Percentiles rank a stretch among this genome's conserved stretches.
Evolutionary conservation across 2,113 vertebrate genomes (phyloP).

Genomic region (Oryzias celebensis): DNA sequence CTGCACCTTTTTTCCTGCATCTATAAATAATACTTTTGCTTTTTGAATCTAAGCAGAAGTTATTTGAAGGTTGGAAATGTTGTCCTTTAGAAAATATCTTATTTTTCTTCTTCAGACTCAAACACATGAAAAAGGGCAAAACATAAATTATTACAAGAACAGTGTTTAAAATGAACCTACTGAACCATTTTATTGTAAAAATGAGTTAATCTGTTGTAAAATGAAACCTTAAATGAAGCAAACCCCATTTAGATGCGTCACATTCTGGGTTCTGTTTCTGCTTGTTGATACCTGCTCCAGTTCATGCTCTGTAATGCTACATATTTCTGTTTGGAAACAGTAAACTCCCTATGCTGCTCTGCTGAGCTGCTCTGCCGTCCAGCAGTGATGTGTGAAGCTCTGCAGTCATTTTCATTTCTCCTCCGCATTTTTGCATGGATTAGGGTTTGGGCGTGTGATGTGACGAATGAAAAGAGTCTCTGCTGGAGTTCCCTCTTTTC

Average conservation of each 20-base stretch:
- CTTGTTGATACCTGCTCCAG: conserved; percentile 43
- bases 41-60: no score
- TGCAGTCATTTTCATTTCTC: conserved; percentile 18
- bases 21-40: no score
- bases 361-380: conserved; percentile 17
- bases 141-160: neutral
- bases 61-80: no score
- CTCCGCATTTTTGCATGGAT: conserved; percentile 20
- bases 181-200: neutral
- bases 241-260: conserved; percentile 1
- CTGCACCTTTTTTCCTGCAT: no score
- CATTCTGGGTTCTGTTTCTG: conserved; percentile 14
- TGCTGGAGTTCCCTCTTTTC: conserved; percentile 34
- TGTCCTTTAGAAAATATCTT: no score
- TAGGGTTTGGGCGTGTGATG: conserved; percentile 26
- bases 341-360: conserved; percentile 12
- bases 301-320: conserved; percentile 29
- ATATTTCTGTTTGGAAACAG: conserved; percentile 33
- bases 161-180: neutral
- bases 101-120: no score
- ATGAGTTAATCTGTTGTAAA: neutral
- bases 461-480: conserved; percentile 26
- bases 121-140: no score
- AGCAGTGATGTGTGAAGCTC: conserved; percentile 37
- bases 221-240: conserved; percentile 10